Evolutionary conservation across 2,888 invertebrate species (phyloP).

Genomic region (Ichneumoninae sp.): DNA sequence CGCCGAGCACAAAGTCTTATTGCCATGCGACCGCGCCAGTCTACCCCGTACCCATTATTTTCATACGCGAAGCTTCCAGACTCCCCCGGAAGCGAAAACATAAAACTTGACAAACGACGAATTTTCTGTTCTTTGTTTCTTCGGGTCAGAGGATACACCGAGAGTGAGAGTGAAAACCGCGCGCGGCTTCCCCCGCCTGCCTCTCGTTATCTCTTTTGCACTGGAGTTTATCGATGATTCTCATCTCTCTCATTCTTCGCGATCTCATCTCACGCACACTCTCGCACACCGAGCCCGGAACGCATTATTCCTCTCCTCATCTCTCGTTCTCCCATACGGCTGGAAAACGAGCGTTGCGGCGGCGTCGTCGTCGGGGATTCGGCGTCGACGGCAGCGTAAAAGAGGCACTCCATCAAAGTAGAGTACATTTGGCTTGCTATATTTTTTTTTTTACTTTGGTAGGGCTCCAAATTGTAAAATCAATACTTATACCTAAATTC

Average conservation of each 20-base stretch:
- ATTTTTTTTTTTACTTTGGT: constrained; percentile 82
- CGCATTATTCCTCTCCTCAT: constrained; percentile 57
- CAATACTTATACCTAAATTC: constrained; percentile 84
- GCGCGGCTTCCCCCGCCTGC: constrained; percentile 59
- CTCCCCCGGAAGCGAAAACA: constrained; percentile 72
- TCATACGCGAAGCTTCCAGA: constrained; percentile 51
- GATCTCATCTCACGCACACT: constrained; percentile 25
- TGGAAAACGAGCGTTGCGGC: constrained; percentile 55
- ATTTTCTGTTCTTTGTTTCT: constrained; percentile 82
- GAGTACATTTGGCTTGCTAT: constrained; percentile 84
- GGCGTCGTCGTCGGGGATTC: constrained; percentile 48
- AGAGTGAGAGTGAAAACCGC: neutral
- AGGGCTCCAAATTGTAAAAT: constrained; percentile 84
- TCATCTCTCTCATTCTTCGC: constrained; percentile 6
- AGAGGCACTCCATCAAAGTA: constrained; percentile 83
- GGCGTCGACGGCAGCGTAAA: constrained; percentile 47
- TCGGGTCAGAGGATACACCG: constrained; percentile 70
- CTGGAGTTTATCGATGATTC: constrained; percentile 45
- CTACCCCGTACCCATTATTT: constrained; percentile 2
- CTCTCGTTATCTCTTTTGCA: constrained; percentile 61
- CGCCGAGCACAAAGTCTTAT: neutral
- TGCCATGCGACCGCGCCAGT: constrained; percentile 3
- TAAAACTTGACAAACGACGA: constrained; percentile 83
- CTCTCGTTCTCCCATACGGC: constrained; percentile 35
- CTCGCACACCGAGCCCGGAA: constrained; percentile 13